Evolutionary conservation across 2,113 vertebrate species (phyloP), one percentile per base, ranked within the genome.

Genomic region (Polypterus senegalus): DNA sequence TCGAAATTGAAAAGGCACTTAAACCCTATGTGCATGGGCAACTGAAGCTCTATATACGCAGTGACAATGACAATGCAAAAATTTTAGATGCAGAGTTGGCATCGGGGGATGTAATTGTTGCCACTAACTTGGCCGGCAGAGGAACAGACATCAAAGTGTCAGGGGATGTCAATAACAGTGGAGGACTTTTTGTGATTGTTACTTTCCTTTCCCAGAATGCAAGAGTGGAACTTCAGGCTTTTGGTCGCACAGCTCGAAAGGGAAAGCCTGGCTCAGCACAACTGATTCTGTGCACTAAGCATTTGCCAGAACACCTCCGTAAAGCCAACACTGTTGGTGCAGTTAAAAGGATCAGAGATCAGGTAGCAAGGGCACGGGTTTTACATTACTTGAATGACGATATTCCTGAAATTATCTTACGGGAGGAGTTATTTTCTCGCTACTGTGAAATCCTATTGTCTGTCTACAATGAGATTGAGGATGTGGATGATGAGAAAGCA

Each of bases 181-280:
- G 80, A 56, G 80, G 81, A 43, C 57, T 83, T 59, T 79, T 76
- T 52, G 79, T 81, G 6, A 47, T 83, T 7, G 77, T 79, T 60
- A 82, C 74, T 11, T 82, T 82, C 61, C 60, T 84, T 10, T 71
- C 80, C 0, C 43, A 60, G 11, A 84, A 84, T 2, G 60, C 66
- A 27, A 69, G 73, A 44, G 78, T 83, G 2, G 80, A 85, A 65
- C 65, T 70, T 0, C 82, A 85, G 61, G 76, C 75, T 1, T 83
- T 81, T 67, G 77, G 81, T 1, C 74, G 79, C 8, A 79, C 79
- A 2, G 79, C 73, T 5, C 70, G 79, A 48, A 72, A 81, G 74
- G 80, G 82, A 56, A 70, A 67, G 55, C 77, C 80, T 58, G 81
- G 80, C 3, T 76, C 74, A 27, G 76, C 79, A 57, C 80, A 79